Base-by-base conservation (phyloP, 2,888 invertebrate genomes). In the Hoplodrina blanda region DNA sequence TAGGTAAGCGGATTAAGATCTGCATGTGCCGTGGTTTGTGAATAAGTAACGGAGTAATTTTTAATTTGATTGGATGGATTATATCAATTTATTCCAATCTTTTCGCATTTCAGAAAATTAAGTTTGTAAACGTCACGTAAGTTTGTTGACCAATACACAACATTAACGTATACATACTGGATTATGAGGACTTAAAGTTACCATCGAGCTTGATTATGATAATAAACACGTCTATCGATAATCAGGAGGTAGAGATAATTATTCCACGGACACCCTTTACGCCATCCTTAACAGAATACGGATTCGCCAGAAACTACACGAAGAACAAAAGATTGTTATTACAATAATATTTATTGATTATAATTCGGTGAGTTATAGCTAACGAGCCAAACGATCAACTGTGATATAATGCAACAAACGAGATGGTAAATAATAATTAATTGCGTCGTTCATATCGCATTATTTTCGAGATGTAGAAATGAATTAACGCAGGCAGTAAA, bases 241-340 rank as follows among this genome's bases (percentile, higher is more conserved):
- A 44, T 15, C 44, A 37, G 13, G 44, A 44, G 44, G 10, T 44
- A 44, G 2, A 44, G 44, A 44, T 44, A 44, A 44, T 44, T 44
- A 44, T 44, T 44, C 44, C 44, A 15, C 15, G 1, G 44, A 13
- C 5, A 10, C 15, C 20, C 15, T 44, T 17, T 15, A 44, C 8
- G 37, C 4, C 2, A 15, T 17, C 7, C 15, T 53, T n/a, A 19
- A 15, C 15, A 25, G 10, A 49, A 49, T 25, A 19, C 57, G 6
- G 7, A 49, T 25, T 44, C 1, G 49, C 30, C 11, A 11, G 4
- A 57, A 73, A 41, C 46, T 17, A 25, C 19, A 49, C 25, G 1
- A 19, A 30, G 1, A 59, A 69, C 41, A 74, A 90, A 90, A 90
- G 88, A 89, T 89, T 79, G 84, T 85, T 85, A 85, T 85, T 85